Conservation (phyloP, 2,888 invertebrate species). For the Drosophila glabriapex region DNA sequence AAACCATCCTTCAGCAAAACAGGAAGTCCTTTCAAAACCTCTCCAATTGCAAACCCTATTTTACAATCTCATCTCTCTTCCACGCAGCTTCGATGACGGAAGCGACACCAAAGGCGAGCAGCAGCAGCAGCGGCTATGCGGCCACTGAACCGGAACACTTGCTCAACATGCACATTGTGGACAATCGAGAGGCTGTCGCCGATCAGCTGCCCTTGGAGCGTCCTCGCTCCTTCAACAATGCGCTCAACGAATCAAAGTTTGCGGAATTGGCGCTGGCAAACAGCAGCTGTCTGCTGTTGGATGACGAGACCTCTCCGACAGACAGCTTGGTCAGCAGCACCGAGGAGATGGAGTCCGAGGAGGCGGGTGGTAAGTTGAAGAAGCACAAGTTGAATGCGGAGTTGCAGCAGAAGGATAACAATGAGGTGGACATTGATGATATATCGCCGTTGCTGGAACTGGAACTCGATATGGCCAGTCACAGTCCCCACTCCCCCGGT, state of each 20-base stretch:
- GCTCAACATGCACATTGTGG: slow-evolving; percentile 71
- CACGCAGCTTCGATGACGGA: slow-evolving; percentile 70
- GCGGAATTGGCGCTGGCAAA: slow-evolving; percentile 89
- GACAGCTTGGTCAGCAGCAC: slow-evolving; percentile 89
- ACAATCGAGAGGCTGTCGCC: slow-evolving; percentile 45
- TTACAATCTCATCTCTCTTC: neutral
- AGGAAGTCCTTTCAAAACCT: neutral
- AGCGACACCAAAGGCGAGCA: slow-evolving; percentile 33
- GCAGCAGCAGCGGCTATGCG: neutral
- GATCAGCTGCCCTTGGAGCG: slow-evolving; percentile 60
- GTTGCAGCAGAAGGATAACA: slow-evolving; percentile 85
- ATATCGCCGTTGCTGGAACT: slow-evolving; percentile 85
- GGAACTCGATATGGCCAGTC: slow-evolving; percentile 74
- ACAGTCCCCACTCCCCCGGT: slow-evolving; percentile 88
- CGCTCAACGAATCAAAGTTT: slow-evolving; percentile 87
- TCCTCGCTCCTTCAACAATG: slow-evolving; percentile 80
- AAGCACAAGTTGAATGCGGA: slow-evolving; percentile 85
- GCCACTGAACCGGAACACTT: slow-evolving; percentile 46
- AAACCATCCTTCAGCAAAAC: neutral
- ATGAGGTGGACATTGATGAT: slow-evolving; percentile 86
- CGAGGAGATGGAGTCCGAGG: slow-evolving; percentile 83
- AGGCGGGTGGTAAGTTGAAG: slow-evolving; percentile 81
- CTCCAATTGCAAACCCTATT: neutral
- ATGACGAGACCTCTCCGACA: slow-evolving; percentile 94
- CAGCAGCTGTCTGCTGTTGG: slow-evolving; percentile 89